Percentiles rank a stretch among this genome's conserved stretches.
Evolutionary conservation across 2,113 vertebrate species (phyloP).

Genomic region (Piaya cayana): DNA sequence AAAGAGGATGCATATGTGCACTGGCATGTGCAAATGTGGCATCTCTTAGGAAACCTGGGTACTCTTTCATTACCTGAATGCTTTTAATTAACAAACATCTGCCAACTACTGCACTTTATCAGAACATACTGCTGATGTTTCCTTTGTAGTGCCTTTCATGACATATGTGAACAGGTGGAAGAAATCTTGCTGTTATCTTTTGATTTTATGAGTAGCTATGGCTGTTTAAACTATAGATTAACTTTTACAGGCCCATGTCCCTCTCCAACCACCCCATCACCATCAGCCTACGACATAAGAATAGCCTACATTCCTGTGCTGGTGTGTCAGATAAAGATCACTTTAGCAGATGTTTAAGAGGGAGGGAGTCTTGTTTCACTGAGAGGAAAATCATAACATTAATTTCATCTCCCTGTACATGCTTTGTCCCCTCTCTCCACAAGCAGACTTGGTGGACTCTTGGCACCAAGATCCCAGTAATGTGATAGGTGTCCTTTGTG

Average conservation of each 20-base stretch:
- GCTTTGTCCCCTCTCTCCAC: background rate
- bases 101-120: constrained; percentile 66
- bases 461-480: background rate
- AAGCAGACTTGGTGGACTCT: background rate
- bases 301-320: background rate
- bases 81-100: constrained; percentile 80
- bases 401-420: background rate
- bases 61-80: constrained; percentile 73
- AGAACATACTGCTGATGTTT: constrained; percentile 47
- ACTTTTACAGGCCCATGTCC: background rate
- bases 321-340: background rate
- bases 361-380: background rate
- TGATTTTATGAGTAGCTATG: constrained; percentile 24
- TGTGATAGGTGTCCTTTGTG: background rate
- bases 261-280: background rate
- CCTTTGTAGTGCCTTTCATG: constrained; percentile 59
- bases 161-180: constrained; percentile 57
- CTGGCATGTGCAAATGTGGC: background rate
- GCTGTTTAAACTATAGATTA: constrained; percentile 38
- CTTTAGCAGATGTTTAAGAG: background rate
- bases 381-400: background rate
- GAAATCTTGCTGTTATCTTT: constrained; percentile 48
- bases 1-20: background rate
- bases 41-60: constrained; percentile 17
- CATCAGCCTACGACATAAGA: background rate